A percentile compares a stretch with the other conserved stretches of the same genome.
phyloP scores from a whole-genome alignment of 2,888 invertebrate species.

The Drosophila incognita region DNA sequence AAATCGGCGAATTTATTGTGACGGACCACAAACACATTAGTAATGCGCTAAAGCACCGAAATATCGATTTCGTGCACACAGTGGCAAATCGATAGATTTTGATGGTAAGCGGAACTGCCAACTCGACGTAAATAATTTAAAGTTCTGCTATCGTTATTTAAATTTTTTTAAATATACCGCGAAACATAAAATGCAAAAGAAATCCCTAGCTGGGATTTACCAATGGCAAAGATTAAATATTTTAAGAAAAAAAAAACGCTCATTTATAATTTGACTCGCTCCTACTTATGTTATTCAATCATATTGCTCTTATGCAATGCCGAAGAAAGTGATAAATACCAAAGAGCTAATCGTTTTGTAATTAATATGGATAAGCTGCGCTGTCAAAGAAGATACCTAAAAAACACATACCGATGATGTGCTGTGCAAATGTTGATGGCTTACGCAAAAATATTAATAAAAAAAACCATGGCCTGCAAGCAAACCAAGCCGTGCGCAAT shows the following conservation, averaged over 20 bases:
- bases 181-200: not conserved
- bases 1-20: constrained; percentile 27
- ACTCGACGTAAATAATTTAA: constrained; percentile 3
- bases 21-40: constrained; percentile 29
- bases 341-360: constrained; percentile 44
- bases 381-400: constrained; percentile 23
- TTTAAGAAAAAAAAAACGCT: not conserved
- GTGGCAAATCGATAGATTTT: not conserved
- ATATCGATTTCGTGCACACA: not conserved
- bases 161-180: not conserved
- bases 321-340: constrained; percentile 31
- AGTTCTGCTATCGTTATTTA: not conserved
- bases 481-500: constrained; percentile 57
- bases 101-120: constrained; percentile 25
- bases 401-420: constrained; percentile 16
- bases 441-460: constrained; percentile 61
- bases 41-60: constrained; percentile 15
- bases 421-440: constrained; percentile 29
- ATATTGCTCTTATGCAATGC: constrained; percentile 30
- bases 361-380: constrained; percentile 50
- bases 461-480: constrained; percentile 46
- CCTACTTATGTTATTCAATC: constrained; percentile 18
- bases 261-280: not conserved
- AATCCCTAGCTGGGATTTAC: not conserved
- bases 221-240: not conserved